These are phyloP conservation scores for Datnioides undecimradiatus DNA, from an alignment of 2,113 vertebrate genomes.

Conservation along the genomic window DNA sequence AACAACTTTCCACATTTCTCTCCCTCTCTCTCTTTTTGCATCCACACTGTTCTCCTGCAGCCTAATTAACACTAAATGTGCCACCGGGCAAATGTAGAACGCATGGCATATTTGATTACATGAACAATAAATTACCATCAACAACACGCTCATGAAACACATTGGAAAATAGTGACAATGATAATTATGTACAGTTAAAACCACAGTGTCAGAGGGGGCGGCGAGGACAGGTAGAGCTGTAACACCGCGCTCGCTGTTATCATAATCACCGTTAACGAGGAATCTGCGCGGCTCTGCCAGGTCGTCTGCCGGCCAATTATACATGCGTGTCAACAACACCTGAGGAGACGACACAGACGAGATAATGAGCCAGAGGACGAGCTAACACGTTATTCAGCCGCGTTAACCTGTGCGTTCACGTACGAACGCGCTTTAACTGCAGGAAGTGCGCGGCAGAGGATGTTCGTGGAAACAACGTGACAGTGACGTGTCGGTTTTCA, in stretches of 20 bases:
- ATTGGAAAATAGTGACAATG: constrained; percentile 56
- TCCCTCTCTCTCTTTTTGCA: constrained; percentile 55
- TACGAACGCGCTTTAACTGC: neutral
- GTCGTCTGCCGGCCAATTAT: constrained; percentile 44
- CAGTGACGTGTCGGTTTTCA: too few relatives aligned
- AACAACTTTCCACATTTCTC: constrained; percentile 81
- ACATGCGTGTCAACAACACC: constrained; percentile 53
- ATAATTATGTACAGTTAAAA: constrained; percentile 83
- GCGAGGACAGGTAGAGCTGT: constrained; percentile 62
- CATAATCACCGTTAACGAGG: constrained; percentile 40
- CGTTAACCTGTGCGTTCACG: neutral
- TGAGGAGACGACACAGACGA: constrained; percentile 23
- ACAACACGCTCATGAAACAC: constrained; percentile 79
- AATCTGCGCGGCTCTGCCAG: constrained; percentile 7
- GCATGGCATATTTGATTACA: constrained; percentile 85
- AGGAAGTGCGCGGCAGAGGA: neutral
- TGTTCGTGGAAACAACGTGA: neutral
- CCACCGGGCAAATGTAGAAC: constrained; percentile 76
- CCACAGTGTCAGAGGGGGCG: constrained; percentile 41
- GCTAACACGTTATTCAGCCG: constrained; percentile 11
- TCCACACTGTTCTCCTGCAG: constrained; percentile 73
- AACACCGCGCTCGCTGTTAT: constrained; percentile 31
- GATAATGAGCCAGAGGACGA: constrained; percentile 19
- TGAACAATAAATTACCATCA: constrained; percentile 87
- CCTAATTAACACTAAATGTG: constrained; percentile 85